Evolutionary conservation across 2,113 vertebrate species (phyloP), one percentile per base, ranked within the genome.

Genomic region (Cyanocitta stelleri): DNA sequence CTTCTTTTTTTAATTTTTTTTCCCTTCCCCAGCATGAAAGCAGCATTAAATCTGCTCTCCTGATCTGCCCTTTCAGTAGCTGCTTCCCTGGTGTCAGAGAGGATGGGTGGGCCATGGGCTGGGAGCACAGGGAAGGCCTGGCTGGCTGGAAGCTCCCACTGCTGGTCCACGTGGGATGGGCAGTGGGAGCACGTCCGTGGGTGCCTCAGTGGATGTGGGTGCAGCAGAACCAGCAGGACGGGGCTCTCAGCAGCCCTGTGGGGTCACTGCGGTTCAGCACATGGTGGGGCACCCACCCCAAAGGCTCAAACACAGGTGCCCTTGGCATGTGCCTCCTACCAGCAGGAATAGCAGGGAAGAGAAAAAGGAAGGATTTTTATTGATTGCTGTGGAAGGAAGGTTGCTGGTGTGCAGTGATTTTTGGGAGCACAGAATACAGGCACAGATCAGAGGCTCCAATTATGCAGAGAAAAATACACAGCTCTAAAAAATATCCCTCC

Each of bases 401-500:
- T 81, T 89, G 46, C 32, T 5, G 2, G 41, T 67, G 43, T 35
- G 48, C 46, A 41, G 80, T 7, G 73, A 81, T 69, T 96, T 95
- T 90, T 54, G 74, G 92, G 92, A 85, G 27, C 10, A 10, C 51
- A 51, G 54, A 51, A 26, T 7, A 23, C 4, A 35, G 56, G 76
- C 69, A 30, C 51, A 27, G 22, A 91, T 55, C 93, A 95, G 84
- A 96, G 90, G 67, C 61, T 85, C 58, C 86, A 77, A 27, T 97
- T 97, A 95, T 89, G 95, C 91, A 68, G 54, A 93, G 71, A 67
- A 86, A 95, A 90, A 90, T 54, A 95, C 46, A 68, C 43, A 71
- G 78, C 90, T 85, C 77, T 49, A 93, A 93, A 94, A 92, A 66
- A 84, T 58, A 96, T 73, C 74, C 88, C 89, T 97, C 85, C 95